Evolutionary conservation across 92 coral and sea anemone species (phyloP).

Genomic region (Plumapathes pennacea): DNA sequence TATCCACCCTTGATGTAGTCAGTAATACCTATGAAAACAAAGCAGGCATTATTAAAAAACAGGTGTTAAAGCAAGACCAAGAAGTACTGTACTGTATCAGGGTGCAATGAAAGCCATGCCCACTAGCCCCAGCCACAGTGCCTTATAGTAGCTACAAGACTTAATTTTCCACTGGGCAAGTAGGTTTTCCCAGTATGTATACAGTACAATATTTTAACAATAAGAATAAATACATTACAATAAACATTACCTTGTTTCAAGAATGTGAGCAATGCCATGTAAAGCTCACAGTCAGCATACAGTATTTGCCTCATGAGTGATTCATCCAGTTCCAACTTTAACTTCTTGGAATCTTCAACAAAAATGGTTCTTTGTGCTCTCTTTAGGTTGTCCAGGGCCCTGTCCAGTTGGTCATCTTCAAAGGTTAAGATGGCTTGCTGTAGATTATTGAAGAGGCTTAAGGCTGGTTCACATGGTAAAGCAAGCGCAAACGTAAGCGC

Average conservation of each 20-base stretch:
- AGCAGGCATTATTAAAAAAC: too few relatives aligned
- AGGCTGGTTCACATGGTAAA: too few relatives aligned
- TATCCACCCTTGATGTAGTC: slow-evolving; percentile 95
- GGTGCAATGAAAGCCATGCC: neutral
- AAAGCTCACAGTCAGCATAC: slow-evolving; percentile 90
- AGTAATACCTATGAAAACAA: slow-evolving; percentile 66
- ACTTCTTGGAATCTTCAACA: slow-evolving; percentile 65
- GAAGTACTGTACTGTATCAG: neutral
- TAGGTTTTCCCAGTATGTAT: too few relatives aligned
- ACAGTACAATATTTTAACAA: too few relatives aligned
- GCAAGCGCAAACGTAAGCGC: too few relatives aligned
- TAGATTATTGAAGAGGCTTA: too few relatives aligned
- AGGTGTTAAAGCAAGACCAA: neutral
- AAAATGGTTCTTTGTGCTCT: slow-evolving; percentile 77
- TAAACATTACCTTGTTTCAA: slow-evolving; percentile 89
- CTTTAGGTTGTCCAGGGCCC: slow-evolving; percentile 83
- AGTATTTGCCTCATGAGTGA: slow-evolving; percentile 86
- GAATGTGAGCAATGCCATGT: slow-evolving; percentile 89
- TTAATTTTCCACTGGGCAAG: neutral
- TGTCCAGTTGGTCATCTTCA: slow-evolving; percentile 88
- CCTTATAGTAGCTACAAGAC: neutral
- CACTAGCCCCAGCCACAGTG: neutral
- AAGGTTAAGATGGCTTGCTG: slow-evolving; percentile 93
- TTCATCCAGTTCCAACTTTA: slow-evolving; percentile 64
- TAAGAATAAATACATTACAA: too few relatives aligned